These are phyloP conservation scores for Ceraclea dissimilis DNA, from an alignment of 2,888 invertebrate species.

Conservation along the genomic window DNA sequence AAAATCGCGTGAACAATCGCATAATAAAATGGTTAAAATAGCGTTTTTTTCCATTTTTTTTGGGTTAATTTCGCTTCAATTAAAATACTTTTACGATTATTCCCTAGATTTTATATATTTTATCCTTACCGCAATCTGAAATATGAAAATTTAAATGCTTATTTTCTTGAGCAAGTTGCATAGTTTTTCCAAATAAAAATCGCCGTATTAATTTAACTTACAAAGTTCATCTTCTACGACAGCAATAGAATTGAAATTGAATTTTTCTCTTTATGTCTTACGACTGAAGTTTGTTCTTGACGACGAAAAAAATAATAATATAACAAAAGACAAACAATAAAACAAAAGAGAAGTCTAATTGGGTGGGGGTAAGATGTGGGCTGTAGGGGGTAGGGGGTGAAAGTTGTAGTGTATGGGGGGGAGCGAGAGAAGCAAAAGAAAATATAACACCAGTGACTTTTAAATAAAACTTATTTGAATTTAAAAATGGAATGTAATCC, in stretches of 20 bases:
- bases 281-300: slow-evolving; percentile 14
- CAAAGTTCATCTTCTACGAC: background rate
- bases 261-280: slow-evolving; percentile 15
- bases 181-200: too few relatives aligned
- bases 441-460: slow-evolving; percentile 9
- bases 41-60: too few relatives aligned
- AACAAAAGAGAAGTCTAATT: slow-evolving; percentile 14
- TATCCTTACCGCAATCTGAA: too few relatives aligned
- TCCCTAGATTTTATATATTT: too few relatives aligned
- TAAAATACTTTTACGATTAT: too few relatives aligned
- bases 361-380: slow-evolving; percentile 1
- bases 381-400: background rate
- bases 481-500: slow-evolving; percentile 7
- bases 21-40: too few relatives aligned
- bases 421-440: background rate
- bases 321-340: slow-evolving; percentile 7
- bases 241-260: slow-evolving; percentile 22
- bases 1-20: too few relatives aligned
- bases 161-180: too few relatives aligned
- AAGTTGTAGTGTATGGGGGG: background rate
- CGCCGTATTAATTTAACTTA: background rate
- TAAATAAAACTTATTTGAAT: slow-evolving; percentile 15
- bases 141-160: too few relatives aligned
- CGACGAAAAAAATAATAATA: slow-evolving; percentile 7
- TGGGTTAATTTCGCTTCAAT: too few relatives aligned